A percentile compares a stretch with the other conserved stretches of the same genome.
Conservation (phyloP, 2,113 vertebrate species). For the Prunella fulvescens region DNA sequence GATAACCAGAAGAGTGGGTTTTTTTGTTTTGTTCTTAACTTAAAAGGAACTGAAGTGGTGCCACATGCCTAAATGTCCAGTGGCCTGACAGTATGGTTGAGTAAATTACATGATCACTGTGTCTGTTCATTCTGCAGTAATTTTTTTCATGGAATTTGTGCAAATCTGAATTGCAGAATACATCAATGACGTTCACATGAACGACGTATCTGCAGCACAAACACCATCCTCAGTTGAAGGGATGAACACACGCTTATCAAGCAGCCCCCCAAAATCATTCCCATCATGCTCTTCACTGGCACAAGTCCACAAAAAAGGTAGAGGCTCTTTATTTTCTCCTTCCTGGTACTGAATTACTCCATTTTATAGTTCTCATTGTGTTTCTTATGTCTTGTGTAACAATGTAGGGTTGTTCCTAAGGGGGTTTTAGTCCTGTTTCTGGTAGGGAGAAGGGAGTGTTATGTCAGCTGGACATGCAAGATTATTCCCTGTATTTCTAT, state of each 20-base stretch:
- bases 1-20: not conserved
- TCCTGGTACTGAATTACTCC: not conserved
- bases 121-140: not conserved
- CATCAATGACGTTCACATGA: slow-evolving; percentile 83
- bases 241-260: slow-evolving; percentile 80
- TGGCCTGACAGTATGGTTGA: not conserved
- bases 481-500: not conserved
- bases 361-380: not conserved
- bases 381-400: not conserved
- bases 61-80: not conserved
- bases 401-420: not conserved
- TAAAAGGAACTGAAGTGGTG: not conserved
- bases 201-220: slow-evolving; percentile 78
- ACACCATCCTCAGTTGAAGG: slow-evolving; percentile 76
- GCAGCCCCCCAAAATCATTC: slow-evolving; percentile 86
- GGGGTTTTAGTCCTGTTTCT: not conserved
- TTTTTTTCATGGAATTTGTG: not conserved
- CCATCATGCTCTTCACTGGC: slow-evolving; percentile 80
- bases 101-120: not conserved
- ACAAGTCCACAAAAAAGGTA: slow-evolving; percentile 91
- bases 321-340: not conserved
- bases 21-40: not conserved
- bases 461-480: not conserved
- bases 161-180: slow-evolving; percentile 75
- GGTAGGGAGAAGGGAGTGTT: not conserved